A percentile compares a stretch with the other conserved stretches of the same genome.
These are phyloP conservation scores for Osmerus eperlanus DNA, from an alignment of 2,113 vertebrate species.

Conservation along the genomic window DNA sequence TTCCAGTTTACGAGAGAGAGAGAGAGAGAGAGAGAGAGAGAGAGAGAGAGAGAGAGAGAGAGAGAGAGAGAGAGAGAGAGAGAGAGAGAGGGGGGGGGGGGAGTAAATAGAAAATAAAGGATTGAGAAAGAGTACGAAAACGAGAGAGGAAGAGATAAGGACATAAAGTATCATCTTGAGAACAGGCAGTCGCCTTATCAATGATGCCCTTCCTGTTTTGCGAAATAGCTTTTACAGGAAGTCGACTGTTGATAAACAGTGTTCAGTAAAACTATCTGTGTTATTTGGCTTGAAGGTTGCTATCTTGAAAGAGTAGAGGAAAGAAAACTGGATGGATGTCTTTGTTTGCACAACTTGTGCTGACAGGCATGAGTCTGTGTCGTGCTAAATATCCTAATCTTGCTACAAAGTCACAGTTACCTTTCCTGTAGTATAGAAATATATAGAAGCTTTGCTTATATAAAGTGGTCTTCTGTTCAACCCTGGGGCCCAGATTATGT, in stretches of 20 bases:
- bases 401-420: too few relatives aligned
- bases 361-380: constrained; percentile 19
- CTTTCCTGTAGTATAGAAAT: too few relatives aligned
- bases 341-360: constrained; percentile 11
- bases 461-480: too few relatives aligned
- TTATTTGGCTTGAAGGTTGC: not conserved
- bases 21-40: not conserved
- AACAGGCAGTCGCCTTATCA: not conserved
- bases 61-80: too few relatives aligned
- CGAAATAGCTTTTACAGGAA: constrained; percentile 9
- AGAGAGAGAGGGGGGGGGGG: too few relatives aligned
- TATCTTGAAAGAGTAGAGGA: not conserved
- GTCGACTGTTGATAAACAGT: constrained; percentile 6
- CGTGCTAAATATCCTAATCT: not conserved
- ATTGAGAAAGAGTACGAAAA: not conserved
- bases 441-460: too few relatives aligned
- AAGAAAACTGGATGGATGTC: constrained; percentile 1
- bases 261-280: not conserved
- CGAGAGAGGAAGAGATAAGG: not conserved
- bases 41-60: not conserved
- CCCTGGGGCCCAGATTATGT: too few relatives aligned
- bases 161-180: not conserved
- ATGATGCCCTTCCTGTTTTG: constrained; percentile 8
- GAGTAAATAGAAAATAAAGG: not conserved
- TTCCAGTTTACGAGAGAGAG: too few relatives aligned